Conservation (phyloP, 2,888 invertebrate genomes). For the Leptinotarsa haldemani region DNA sequence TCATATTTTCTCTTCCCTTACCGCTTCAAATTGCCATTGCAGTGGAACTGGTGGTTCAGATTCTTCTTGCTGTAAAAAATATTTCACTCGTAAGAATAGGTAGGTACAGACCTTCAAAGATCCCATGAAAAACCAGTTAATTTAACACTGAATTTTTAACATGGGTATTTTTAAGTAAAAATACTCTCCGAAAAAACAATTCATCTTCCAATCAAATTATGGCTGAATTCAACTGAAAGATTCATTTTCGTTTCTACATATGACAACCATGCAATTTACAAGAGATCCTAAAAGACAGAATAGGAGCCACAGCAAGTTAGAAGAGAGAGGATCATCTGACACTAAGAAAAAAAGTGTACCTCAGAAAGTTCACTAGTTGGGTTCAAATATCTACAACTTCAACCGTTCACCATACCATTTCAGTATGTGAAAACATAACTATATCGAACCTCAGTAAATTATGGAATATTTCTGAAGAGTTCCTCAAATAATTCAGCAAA, state of each 20-base stretch:
- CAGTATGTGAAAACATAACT: too few relatives aligned
- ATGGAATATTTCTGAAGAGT: too few relatives aligned
- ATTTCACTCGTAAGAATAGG: constrained; percentile 30
- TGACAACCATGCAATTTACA: too few relatives aligned
- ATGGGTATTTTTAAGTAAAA: neutral
- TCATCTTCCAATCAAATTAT: neutral
- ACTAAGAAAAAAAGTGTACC: too few relatives aligned
- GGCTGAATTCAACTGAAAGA: neutral
- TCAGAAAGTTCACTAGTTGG: too few relatives aligned
- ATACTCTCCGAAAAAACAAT: neutral
- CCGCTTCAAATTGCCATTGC: constrained; percentile 49
- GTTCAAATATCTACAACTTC: too few relatives aligned
- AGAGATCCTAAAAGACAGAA: too few relatives aligned
- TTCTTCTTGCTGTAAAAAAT: constrained; percentile 48
- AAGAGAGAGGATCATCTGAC: too few relatives aligned
- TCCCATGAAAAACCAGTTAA: constrained; percentile 5
- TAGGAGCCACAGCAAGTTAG: too few relatives aligned
- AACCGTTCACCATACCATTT: too few relatives aligned
- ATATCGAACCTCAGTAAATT: too few relatives aligned
- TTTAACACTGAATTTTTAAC: neutral
- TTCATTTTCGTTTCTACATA: neutral
- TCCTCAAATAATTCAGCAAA: too few relatives aligned
- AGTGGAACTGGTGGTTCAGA: constrained; percentile 46
- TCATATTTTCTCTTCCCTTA: constrained; percentile 44
- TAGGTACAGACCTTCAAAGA: constrained; percentile 5